Evolutionary conservation across 2,888 invertebrate species (phyloP), one percentile per base, ranked within the genome.

Genomic region (Drosophila kambysellisi): DNA sequence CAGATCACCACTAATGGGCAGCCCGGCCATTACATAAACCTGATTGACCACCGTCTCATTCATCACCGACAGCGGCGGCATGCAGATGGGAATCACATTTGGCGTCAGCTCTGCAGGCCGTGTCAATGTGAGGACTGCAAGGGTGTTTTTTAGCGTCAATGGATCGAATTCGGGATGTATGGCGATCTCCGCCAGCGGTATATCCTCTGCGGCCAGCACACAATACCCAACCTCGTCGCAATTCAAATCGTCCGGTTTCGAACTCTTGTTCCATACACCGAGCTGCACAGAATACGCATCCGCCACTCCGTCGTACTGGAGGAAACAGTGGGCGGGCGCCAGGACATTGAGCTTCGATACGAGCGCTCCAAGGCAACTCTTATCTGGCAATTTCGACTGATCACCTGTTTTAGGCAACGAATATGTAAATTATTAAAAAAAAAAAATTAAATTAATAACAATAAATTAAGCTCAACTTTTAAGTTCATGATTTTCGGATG

Each of bases 271-370:
- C 76, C 74, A 83, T 0, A 85, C 83, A 20, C 85, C 85, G 70
- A 85, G 46, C 50, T 81, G 87, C 20, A 84, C 85, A 6, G 87
- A 84, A 48, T 71, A 74, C 0, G 83, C 87, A 8, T 83, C 75
- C 6, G 70, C 74, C 6, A 50, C 20, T 0, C 83, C 83, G 20
- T 74, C 74, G 66, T 76, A 85, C 52, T 66, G 80, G 0, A 85
- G 69, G 35, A 86, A 87, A 29, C 86, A 87, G 51, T 85, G 79
- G 29, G 86, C 86, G 6, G 86, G 86, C 3, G 86, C 86, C 52
- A 87, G 51, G 0, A 86, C 83, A 57, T 71, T 72, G 1, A 75
- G 76, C 48, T 63, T 82, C 6, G 86, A 86, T 39, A 87, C 81
- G 2, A 87, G 66, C n/a, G 60, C 86, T 1, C 82, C 86, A 56